Evolutionary conservation across 2,797 vertebrate species (phyloP).

Genomic region (Melanotaenia pygmaea): DNA sequence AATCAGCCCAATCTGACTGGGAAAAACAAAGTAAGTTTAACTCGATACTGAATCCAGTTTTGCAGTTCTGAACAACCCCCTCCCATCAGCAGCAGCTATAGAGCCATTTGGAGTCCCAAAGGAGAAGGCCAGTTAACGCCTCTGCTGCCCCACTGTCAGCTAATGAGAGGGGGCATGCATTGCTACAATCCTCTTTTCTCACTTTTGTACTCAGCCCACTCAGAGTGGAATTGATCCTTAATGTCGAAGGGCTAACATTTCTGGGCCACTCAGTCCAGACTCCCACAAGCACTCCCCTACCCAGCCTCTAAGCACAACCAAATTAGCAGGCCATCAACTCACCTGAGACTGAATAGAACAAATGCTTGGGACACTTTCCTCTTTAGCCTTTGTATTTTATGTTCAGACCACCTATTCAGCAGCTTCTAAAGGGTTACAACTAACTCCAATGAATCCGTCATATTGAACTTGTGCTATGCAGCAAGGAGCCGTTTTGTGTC

Average conservation of each 20-base stretch:
- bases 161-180: constrained; percentile 77
- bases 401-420: constrained; percentile 12
- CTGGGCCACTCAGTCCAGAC: constrained; percentile 66
- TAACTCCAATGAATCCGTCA: constrained; percentile 27
- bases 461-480: constrained; percentile 28
- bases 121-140: constrained; percentile 73
- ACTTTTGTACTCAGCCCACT: constrained; percentile 46
- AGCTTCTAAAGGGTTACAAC: constrained; percentile 13
- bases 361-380: constrained; percentile 30
- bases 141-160: constrained; percentile 66
- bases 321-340: constrained; percentile 70
- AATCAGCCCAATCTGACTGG: background rate
- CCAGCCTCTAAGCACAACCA: constrained; percentile 43
- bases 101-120: constrained; percentile 68
- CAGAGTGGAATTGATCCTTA: constrained; percentile 76
- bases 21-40: constrained; percentile 56
- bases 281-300: constrained; percentile 19
- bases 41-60: constrained; percentile 47
- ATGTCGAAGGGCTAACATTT: constrained; percentile 80
- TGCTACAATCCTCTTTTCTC: constrained; percentile 49
- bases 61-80: constrained; percentile 35
- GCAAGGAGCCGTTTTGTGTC: constrained; percentile 43
- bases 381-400: constrained; percentile 10
- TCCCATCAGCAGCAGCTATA: constrained; percentile 40
- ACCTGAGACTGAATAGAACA: constrained; percentile 42